A percentile compares a stretch with the other conserved stretches of the same genome.
phyloP scores from a whole-genome alignment of 2,797 vertebrate genomes.

The Gastrophryne carolinensis region DNA sequence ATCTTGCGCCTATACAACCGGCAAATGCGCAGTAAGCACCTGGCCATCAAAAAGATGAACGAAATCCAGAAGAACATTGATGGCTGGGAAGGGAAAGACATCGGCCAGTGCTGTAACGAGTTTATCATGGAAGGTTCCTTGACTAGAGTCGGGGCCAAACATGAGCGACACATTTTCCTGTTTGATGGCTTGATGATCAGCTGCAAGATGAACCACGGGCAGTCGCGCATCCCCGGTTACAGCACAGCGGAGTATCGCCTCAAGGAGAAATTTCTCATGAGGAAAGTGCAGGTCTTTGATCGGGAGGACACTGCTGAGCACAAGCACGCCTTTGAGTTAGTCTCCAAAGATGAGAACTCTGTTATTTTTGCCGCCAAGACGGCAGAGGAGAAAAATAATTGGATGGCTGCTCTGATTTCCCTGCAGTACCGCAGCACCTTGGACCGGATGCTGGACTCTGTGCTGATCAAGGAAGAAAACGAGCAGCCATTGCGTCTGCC shows the following conservation, averaged over 20 bases:
- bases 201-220: constrained; percentile 90
- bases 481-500: constrained; percentile 88
- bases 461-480: constrained; percentile 86
- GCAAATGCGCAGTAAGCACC: constrained; percentile 89
- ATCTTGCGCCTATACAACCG: constrained; percentile 88
- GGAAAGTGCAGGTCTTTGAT: constrained; percentile 87
- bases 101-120: constrained; percentile 95
- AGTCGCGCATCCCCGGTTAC: constrained; percentile 85
- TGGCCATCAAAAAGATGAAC: constrained; percentile 97
- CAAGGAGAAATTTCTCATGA: constrained; percentile 93
- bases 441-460: constrained; percentile 90
- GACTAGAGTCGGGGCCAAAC: constrained; percentile 87
- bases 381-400: constrained; percentile 88
- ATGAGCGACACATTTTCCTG: constrained; percentile 95
- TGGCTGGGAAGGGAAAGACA: constrained; percentile 97
- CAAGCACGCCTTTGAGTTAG: constrained; percentile 85
- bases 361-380: constrained; percentile 85
- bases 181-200: constrained; percentile 98
- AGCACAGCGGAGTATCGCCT: constrained; percentile 89
- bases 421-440: constrained; percentile 94
- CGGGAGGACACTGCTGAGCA: constrained; percentile 83
- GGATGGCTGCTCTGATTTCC: constrained; percentile 94
- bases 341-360: constrained; percentile 87
- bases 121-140: constrained; percentile 93
- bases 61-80: constrained; percentile 98